These are phyloP conservation scores for Eumeta japonica DNA, from an alignment of 1,140 invertebrate species.

Conservation along the genomic window DNA sequence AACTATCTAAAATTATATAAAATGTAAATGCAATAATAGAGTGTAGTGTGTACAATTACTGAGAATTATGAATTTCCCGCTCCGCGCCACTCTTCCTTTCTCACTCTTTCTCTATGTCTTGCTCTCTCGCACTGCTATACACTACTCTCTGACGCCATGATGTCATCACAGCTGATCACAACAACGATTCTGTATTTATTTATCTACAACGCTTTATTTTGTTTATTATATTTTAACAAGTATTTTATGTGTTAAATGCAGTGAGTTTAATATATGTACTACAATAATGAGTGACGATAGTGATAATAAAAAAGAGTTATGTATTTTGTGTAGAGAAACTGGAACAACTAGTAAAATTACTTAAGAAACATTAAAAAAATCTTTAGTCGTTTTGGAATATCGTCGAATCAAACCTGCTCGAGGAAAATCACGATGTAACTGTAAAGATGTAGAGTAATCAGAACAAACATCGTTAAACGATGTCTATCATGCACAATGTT, in stretches of 20 bases:
- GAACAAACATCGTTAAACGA: not conserved
- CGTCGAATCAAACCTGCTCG: not conserved
- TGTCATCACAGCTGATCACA: too few relatives aligned
- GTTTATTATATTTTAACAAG: too few relatives aligned
- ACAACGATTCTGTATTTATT: too few relatives aligned
- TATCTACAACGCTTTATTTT: too few relatives aligned
- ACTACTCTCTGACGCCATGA: too few relatives aligned
- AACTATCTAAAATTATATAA: constrained; percentile 1
- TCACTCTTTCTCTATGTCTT: too few relatives aligned
- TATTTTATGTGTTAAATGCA: too few relatives aligned
- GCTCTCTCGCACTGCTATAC: too few relatives aligned
- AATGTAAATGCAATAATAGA: too few relatives aligned
- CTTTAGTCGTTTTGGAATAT: not conserved
- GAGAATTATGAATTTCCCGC: not conserved
- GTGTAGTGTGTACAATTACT: constrained; percentile 1
- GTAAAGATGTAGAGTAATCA: not conserved
- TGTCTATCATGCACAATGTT: not conserved
- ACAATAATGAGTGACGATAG: too few relatives aligned
- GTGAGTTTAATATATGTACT: too few relatives aligned
- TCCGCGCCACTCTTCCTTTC: not conserved
- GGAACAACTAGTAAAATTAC: not conserved
- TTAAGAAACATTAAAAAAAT: constrained; percentile 1
- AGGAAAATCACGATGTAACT: not conserved
- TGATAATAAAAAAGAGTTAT: too few relatives aligned
- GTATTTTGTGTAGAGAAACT: constrained; percentile 1